Evolutionary conservation across 2,888 invertebrate genomes (phyloP).

Genomic region (Muscina levida): DNA sequence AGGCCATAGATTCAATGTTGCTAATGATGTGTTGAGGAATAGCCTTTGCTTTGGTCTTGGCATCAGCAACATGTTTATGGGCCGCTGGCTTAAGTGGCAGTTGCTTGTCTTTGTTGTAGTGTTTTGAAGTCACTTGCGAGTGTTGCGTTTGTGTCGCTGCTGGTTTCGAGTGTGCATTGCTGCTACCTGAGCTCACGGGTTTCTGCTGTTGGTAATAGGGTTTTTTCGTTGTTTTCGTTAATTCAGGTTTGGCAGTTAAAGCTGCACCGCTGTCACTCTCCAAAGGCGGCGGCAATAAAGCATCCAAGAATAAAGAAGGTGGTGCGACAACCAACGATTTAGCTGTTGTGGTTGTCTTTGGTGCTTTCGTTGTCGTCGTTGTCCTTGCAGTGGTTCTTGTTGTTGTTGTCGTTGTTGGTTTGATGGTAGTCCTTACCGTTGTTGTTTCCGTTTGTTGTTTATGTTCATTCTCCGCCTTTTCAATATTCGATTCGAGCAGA

Average conservation of each 20-base stretch:
- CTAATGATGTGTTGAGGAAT: conserved; percentile 31
- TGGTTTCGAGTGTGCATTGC: too few relatives aligned
- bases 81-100: neutral
- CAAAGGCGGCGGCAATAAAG: conserved; percentile 40
- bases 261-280: neutral
- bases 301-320: conserved; percentile 35
- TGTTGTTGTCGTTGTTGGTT: neutral
- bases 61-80: conserved; percentile 40
- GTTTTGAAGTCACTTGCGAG: too few relatives aligned
- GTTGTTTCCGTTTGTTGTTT: conserved; percentile 40
- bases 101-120: conserved; percentile 20
- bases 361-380: neutral
- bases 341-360: neutral
- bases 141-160: too few relatives aligned
- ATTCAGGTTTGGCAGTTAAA: neutral
- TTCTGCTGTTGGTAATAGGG: conserved; percentile 22
- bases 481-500: conserved; percentile 45
- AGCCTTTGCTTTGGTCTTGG: conserved; percentile 8
- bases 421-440: neutral
- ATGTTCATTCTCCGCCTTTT: conserved; percentile 26
- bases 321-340: conserved; percentile 15
- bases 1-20: conserved; percentile 20
- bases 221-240: conserved; percentile 40
- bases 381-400: neutral
- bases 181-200: too few relatives aligned